A percentile compares a stretch with the other conserved stretches of the same genome.
Evolutionary conservation across 2,797 vertebrate genomes (phyloP).

Genomic region (Mus spretus): DNA sequence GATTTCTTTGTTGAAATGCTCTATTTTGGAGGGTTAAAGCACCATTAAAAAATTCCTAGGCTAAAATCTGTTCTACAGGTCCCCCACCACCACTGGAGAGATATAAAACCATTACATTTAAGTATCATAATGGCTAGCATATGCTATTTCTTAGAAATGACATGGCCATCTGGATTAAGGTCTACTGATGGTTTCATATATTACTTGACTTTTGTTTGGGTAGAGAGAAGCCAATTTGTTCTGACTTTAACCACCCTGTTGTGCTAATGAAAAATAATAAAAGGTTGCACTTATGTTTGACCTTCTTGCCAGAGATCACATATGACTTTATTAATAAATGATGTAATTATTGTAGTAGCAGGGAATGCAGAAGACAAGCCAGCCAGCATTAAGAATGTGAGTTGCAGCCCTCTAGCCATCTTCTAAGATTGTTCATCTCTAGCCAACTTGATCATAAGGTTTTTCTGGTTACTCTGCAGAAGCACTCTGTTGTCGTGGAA

Average conservation of each 20-base stretch:
- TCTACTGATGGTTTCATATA: slow-evolving; percentile 90
- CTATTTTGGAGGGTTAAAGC: slow-evolving; percentile 87
- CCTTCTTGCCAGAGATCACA: slow-evolving; percentile 77
- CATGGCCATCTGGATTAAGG: slow-evolving; percentile 92
- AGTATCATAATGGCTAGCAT: slow-evolving; percentile 92
- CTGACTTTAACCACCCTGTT: slow-evolving; percentile 75
- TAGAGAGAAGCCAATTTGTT: slow-evolving; percentile 76
- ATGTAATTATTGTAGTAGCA: slow-evolving; percentile 75
- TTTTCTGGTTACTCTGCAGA: slow-evolving; percentile 7
- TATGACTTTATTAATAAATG: slow-evolving; percentile 81
- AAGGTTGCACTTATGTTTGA: slow-evolving; percentile 76
- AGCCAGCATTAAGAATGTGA: slow-evolving; percentile 63
- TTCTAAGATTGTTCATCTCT: slow-evolving; percentile 11
- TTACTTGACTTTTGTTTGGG: slow-evolving; percentile 85
- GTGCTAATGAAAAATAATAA: slow-evolving; percentile 83
- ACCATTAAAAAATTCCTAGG: slow-evolving; percentile 83
- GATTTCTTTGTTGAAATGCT: slow-evolving; percentile 87
- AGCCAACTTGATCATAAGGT: not conserved
- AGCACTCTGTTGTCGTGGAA: not conserved
- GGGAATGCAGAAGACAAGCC: slow-evolving; percentile 67
- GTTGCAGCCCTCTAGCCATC: not conserved
- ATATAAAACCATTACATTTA: slow-evolving; percentile 92
- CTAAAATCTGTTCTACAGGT: slow-evolving; percentile 88
- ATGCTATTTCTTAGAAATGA: slow-evolving; percentile 92
- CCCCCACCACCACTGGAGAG: slow-evolving; percentile 87